These are phyloP conservation scores for Eupsilia transversa DNA, from an alignment of 2,888 invertebrate genomes.

Conservation along the genomic window DNA sequence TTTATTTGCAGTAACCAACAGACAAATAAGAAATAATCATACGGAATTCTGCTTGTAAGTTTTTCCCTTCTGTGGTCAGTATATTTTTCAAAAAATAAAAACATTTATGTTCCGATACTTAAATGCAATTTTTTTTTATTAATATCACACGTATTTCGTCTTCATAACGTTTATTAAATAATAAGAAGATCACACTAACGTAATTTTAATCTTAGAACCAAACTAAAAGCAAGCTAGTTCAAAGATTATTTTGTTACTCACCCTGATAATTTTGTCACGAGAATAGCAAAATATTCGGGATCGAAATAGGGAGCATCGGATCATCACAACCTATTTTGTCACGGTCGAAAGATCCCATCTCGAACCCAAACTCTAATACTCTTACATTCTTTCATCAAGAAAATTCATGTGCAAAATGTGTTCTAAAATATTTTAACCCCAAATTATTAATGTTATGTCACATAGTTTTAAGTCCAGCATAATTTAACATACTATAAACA, in stretches of 20 bases:
- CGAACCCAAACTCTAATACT: conserved; percentile 32
- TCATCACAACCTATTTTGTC: conserved; percentile 62
- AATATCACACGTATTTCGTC: background rate
- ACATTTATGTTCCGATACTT: background rate
- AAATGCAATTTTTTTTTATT: no score
- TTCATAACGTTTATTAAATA: no score
- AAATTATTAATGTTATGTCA: conserved; percentile 2
- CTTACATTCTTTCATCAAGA: conserved; percentile 17
- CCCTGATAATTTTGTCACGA: conserved; percentile 49
- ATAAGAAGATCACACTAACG: background rate
- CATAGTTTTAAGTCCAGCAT: conserved; percentile 26
- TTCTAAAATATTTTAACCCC: background rate
- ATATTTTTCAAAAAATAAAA: background rate
- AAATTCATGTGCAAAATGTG: conserved; percentile 24
- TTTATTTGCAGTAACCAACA: background rate
- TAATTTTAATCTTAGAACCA: conserved; percentile 5
- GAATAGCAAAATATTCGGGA: conserved; percentile 52
- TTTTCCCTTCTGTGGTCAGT: background rate
- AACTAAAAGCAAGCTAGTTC: conserved; percentile 15
- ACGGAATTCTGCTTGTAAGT: background rate
- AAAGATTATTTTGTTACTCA: conserved; percentile 22
- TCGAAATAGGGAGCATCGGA: conserved; percentile 53
- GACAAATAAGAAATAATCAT: background rate
- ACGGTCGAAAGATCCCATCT: conserved; percentile 62
- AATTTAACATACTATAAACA: conserved; percentile 54